Base-by-base conservation (phyloP, 2,113 vertebrate species). In the Petroica traversi region DNA sequence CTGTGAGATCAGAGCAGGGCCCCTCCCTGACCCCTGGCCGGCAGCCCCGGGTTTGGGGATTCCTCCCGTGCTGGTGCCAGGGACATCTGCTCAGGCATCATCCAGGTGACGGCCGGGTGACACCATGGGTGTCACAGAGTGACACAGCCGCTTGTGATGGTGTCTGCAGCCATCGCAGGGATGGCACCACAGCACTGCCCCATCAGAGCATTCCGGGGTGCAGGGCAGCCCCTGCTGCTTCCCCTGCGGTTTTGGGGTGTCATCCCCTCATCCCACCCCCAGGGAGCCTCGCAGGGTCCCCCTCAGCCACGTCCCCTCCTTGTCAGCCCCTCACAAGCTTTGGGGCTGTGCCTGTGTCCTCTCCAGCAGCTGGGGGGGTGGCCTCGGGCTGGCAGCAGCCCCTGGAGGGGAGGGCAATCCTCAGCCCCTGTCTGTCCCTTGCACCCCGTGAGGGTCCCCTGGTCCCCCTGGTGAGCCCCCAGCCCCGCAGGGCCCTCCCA, bases 141-240 rank as follows among this genome's bases (percentile, higher is more conserved):
- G 33, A 28, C n/a, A 48, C 19, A 40, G 46, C 36, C 15, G 38
- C 20, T 2, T 8, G n/a, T 0, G 12, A 8, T 6, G 26, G n/a
- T 24, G 41, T 54, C 20, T 26, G 33, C 64, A 25, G 38, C 34
- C 40, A 8, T 3, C 5, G 8, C 28, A 3, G 31, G 33, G 51
- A 5, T 6, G n/a, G 62, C 12, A 28, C 23, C 5, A 0, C 1
- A 16, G 68, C 4, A 36, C 7, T 34, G 7, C 16, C 57, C 29
- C 4, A 0, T 2, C 73, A 19, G 12, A 0, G 0, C 1, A 6
- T 8, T 13, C 33, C 43, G 43, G 29, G 23, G 1, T 31, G 40
- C 45, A 31, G 55, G 29, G 64, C 45, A 46, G 16, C 14, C 28
- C 68, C 48, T 25, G 46, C 55, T 41, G 43, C 80, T 40, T 23